These are phyloP conservation scores for Pararge aegeria DNA, from an alignment of 1,140 invertebrate species.

Conservation along the genomic window DNA sequence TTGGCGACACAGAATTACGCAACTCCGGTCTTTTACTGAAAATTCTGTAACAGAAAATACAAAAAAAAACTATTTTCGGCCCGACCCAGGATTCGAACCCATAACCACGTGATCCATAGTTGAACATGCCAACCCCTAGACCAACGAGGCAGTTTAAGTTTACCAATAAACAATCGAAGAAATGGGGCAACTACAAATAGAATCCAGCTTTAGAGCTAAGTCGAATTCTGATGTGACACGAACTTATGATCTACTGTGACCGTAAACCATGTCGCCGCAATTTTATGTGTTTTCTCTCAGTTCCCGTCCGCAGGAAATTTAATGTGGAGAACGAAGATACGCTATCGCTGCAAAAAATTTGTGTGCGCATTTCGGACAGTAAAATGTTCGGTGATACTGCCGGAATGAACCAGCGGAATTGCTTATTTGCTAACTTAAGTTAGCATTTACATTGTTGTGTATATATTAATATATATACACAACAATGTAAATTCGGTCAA, in stretches of 20 bases:
- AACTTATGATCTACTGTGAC: constrained; percentile 18
- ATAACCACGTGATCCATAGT: no score
- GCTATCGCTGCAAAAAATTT: constrained; percentile 12
- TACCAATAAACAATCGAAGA: neutral
- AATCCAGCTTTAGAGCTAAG: neutral
- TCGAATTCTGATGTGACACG: constrained; percentile 15
- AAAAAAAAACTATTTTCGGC: no score
- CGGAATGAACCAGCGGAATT: neutral
- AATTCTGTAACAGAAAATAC: no score
- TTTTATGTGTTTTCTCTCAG: constrained; percentile 21
- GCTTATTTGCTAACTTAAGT: neutral
- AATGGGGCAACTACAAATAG: neutral
- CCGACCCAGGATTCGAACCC: no score
- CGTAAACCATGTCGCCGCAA: constrained; percentile 16
- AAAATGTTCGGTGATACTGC: neutral
- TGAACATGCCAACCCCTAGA: neutral
- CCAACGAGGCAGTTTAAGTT: neutral
- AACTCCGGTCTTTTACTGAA: no score
- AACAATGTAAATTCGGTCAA: no score
- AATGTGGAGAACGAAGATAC: constrained; percentile 6
- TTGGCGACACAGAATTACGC: no score
- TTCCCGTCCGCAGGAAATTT: constrained; percentile 8
- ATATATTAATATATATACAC: neutral
- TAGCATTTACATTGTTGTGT: neutral
- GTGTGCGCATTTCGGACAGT: constrained; percentile 3